These are phyloP conservation scores for Dusona sp. DNA, from an alignment of 2,888 invertebrate species.

Conservation along the genomic window DNA sequence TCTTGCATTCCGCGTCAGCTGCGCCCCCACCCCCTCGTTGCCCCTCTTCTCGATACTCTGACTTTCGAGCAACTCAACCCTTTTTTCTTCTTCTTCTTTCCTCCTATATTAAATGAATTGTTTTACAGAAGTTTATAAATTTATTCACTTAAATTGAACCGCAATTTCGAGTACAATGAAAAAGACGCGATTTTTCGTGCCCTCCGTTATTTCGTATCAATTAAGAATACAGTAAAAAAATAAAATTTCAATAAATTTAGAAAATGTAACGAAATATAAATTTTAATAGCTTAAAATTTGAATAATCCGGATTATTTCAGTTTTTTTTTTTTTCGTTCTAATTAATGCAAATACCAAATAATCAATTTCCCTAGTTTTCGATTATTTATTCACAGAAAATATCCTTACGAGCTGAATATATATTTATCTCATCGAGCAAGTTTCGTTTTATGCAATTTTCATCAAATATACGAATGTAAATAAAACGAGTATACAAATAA, in stretches of 20 bases:
- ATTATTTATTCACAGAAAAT: background rate
- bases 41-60: background rate
- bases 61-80: constrained; percentile 32
- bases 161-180: background rate
- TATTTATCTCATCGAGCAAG: too few species aligned
- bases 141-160: background rate
- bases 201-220: too few species aligned
- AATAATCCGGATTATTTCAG: too few species aligned
- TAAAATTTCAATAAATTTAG: too few species aligned
- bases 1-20: constrained; percentile 66
- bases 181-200: background rate
- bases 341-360: background rate
- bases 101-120: background rate
- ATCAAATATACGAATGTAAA: too few species aligned
- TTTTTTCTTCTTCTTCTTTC: constrained; percentile 52
- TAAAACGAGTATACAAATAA: too few species aligned
- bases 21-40: constrained; percentile 42
- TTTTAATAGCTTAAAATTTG: too few species aligned
- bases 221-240: too few species aligned
- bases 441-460: too few species aligned
- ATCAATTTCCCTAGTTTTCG: too few species aligned
- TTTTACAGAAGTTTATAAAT: background rate
- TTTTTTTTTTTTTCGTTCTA: background rate
- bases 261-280: too few species aligned
- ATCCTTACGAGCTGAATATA: background rate